A percentile compares a stretch with the other conserved stretches of the same genome.
Evolutionary conservation across 2,797 vertebrate genomes (phyloP).

Genomic region (Meriones psammophilus): DNA sequence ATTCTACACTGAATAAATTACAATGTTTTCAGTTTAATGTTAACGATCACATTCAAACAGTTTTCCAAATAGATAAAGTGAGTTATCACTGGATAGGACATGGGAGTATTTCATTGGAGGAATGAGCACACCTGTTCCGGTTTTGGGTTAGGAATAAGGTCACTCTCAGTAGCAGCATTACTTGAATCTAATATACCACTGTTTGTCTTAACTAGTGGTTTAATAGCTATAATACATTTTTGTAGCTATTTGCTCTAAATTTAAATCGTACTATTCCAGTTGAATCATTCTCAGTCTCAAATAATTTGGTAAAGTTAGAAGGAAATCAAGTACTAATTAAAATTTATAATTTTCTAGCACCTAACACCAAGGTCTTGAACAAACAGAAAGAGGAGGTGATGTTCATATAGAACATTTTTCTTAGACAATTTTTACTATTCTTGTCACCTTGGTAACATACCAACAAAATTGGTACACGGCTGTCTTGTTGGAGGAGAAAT

Average conservation of each 20-base stretch:
- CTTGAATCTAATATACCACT: background rate
- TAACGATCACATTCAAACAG: conserved; percentile 22
- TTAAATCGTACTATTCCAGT: conserved; percentile 28
- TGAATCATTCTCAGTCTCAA: background rate
- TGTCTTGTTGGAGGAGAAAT: conserved; percentile 11
- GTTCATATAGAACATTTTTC: background rate
- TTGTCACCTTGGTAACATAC: background rate
- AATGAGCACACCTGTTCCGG: background rate
- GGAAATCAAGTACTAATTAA: background rate
- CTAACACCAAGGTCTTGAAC: background rate
- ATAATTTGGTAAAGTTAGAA: conserved; percentile 54
- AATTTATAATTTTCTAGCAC: background rate
- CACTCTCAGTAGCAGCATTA: background rate
- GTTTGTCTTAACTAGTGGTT: background rate
- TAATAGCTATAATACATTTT: background rate
- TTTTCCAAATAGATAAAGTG: background rate
- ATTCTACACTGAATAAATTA: background rate
- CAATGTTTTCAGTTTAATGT: conserved; percentile 51
- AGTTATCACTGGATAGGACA: background rate
- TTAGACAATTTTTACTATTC: background rate
- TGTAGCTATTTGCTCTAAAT: background rate
- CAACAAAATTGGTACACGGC: background rate
- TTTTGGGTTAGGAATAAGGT: background rate
- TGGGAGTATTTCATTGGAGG: background rate
- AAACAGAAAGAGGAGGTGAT: background rate